Conservation (phyloP, 2,113 vertebrate species). For the Irena cyanogastra region DNA sequence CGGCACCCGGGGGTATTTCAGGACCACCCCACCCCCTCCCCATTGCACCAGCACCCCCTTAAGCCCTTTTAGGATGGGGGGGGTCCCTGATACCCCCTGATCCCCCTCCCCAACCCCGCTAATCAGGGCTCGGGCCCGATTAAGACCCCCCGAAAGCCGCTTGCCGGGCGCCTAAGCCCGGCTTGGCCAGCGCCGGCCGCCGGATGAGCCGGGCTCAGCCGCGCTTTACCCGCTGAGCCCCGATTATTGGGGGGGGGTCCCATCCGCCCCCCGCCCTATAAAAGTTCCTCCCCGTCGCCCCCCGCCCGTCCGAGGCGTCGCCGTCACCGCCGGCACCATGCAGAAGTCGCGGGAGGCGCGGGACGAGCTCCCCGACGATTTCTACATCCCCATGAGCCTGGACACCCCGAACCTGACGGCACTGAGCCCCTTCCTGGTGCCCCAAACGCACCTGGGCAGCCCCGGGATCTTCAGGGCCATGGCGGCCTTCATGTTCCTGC, state of each 20-base stretch:
- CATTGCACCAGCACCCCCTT: not conserved
- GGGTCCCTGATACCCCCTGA: not conserved
- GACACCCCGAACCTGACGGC: not conserved
- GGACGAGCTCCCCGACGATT: constrained; percentile 70
- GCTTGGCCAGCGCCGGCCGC: not conserved
- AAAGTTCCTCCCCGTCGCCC: too few species aligned
- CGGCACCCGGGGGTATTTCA: not conserved
- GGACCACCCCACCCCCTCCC: not conserved
- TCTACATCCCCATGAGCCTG: constrained; percentile 64
- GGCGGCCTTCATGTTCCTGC: constrained; percentile 72
- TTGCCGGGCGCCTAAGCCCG: not conserved
- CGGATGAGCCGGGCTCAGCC: not conserved
- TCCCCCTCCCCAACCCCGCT: not conserved
- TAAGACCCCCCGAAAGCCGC: not conserved
- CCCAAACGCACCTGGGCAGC: constrained; percentile 76
- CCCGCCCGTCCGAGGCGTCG: too few species aligned
- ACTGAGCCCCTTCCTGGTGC: constrained; percentile 75
- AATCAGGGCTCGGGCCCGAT: not conserved
- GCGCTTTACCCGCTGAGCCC: not conserved
- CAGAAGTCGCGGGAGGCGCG: not conserved
- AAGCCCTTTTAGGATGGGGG: not conserved
- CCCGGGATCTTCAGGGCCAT: constrained; percentile 57
- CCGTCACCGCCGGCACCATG: too few species aligned
- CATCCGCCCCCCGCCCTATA: not conserved
- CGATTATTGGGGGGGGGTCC: not conserved